Evolutionary conservation across 1,140 invertebrate species (phyloP).

Genomic region (Trichonephila clavata): DNA sequence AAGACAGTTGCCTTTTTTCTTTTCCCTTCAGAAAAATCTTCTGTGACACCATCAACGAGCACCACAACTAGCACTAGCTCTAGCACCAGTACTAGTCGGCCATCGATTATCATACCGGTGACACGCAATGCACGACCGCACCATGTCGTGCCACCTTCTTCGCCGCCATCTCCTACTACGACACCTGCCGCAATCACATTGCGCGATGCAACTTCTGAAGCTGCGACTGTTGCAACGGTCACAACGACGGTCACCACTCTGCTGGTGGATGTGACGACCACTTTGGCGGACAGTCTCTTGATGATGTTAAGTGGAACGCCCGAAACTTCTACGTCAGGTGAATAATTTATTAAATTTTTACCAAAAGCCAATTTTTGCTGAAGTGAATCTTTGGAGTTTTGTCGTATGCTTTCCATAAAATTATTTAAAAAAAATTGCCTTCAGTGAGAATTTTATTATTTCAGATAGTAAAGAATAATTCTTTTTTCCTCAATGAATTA

Average conservation of each 20-base stretch:
- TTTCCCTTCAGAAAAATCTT: slow-evolving; percentile 60
- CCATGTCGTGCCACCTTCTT: slow-evolving; percentile 19
- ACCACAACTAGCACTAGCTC: slow-evolving; percentile 69
- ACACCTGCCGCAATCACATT: slow-evolving; percentile 7
- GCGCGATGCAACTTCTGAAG: slow-evolving; percentile 46
- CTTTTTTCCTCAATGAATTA: too few relatives aligned
- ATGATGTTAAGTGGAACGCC: slow-evolving; percentile 59
- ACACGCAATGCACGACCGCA: slow-evolving; percentile 64
- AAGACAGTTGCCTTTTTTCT: too few relatives aligned
- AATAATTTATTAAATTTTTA: not conserved
- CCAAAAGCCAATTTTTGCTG: too few relatives aligned
- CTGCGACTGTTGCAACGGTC: not conserved
- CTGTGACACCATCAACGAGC: slow-evolving; percentile 58
- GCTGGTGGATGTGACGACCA: slow-evolving; percentile 42
- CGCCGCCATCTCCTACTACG: slow-evolving; percentile 10
- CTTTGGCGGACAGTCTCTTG: slow-evolving; percentile 56
- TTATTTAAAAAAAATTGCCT: too few relatives aligned
- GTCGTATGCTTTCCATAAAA: too few relatives aligned
- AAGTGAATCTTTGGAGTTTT: too few relatives aligned
- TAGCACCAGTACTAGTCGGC: slow-evolving; percentile 67
- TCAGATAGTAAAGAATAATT: too few relatives aligned
- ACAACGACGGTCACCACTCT: not conserved
- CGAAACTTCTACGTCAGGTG: slow-evolving; percentile 68
- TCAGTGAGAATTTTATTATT: too few relatives aligned
- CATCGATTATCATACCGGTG: slow-evolving; percentile 69